Conservation (phyloP, 2,113 vertebrate genomes). For the Oreochromis aureus region DNA sequence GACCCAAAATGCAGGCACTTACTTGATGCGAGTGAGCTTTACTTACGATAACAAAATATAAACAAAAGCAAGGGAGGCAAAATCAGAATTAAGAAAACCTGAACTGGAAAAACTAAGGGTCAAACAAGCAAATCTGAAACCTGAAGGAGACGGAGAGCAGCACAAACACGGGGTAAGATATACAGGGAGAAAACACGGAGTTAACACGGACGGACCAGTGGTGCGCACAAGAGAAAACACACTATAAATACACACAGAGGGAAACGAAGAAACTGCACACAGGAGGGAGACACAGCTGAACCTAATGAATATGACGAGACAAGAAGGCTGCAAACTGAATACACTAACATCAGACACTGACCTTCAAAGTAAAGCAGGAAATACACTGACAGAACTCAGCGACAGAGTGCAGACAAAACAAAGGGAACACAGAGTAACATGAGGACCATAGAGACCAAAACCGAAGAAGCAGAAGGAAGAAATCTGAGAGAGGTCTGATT, state of each 20-base stretch:
- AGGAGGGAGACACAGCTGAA: background rate
- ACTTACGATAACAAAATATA: background rate
- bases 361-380: background rate
- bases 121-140: background rate
- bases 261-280: fast-evolving
- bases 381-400: background rate
- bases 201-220: fast-evolving
- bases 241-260: background rate
- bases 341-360: background rate
- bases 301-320: background rate
- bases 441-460: background rate
- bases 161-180: background rate
- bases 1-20: background rate
- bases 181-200: background rate
- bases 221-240: fast-evolving
- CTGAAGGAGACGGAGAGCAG: background rate
- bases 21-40: fast-evolving
- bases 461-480: background rate
- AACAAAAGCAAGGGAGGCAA: background rate
- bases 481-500: too few species aligned
- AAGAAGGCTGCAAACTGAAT: background rate
- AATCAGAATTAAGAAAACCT: background rate
- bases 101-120: background rate
- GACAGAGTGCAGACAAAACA: background rate
- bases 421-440: background rate